Conservation (phyloP, 2,113 vertebrate species). For the Triplophysa dalaica region DNA sequence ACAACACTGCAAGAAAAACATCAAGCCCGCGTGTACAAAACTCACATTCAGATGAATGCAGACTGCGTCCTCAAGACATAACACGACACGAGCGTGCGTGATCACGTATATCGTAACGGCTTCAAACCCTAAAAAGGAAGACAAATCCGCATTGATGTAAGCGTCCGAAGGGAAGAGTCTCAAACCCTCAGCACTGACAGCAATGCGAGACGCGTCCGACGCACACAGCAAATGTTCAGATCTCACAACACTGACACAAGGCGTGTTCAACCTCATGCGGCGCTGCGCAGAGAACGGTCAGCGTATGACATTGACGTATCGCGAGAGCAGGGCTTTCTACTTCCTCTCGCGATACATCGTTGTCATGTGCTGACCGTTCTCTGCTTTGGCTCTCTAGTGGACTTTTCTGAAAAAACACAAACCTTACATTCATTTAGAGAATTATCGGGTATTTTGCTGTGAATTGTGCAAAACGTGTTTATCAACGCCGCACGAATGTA, state of each 20-base stretch:
- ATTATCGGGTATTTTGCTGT: neutral
- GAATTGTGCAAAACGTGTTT: neutral
- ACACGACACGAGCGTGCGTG: neutral
- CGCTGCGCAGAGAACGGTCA: too few relatives aligned
- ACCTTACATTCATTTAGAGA: neutral
- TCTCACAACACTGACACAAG: neutral
- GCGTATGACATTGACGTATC: too few relatives aligned
- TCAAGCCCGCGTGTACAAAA: neutral
- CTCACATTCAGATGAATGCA: conserved; percentile 14
- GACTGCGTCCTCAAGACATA: neutral
- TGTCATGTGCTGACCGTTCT: too few relatives aligned
- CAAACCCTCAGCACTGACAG: conserved; percentile 19
- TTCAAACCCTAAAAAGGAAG: neutral
- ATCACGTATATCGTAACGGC: conserved; percentile 7
- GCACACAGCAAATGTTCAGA: neutral
- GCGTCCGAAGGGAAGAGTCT: neutral
- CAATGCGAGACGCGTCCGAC: neutral
- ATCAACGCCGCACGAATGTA: neutral
- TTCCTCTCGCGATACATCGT: too few relatives aligned
- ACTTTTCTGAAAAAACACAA: neutral
- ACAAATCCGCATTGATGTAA: neutral
- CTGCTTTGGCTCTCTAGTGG: conserved; percentile 16
- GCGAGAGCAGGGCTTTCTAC: too few relatives aligned
- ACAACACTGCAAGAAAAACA: neutral
- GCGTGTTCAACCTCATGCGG: neutral